Percentiles rank a stretch among this genome's conserved stretches.
phyloP scores from a whole-genome alignment of 2,888 invertebrate genomes.

The Melikaiella ostensackeni region DNA sequence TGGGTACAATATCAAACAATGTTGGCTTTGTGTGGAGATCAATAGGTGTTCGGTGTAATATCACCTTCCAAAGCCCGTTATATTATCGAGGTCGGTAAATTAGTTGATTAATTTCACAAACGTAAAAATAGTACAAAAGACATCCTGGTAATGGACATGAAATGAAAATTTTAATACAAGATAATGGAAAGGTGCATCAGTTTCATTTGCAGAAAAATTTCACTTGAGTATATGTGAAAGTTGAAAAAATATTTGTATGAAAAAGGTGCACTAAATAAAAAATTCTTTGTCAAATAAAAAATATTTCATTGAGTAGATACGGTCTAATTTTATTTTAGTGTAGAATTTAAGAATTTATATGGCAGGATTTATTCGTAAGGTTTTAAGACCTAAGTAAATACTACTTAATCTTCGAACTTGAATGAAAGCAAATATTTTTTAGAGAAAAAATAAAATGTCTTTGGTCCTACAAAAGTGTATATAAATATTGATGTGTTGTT shows the following conservation, averaged over 20 bases:
- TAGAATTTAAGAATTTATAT: neutral
- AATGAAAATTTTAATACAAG: neutral
- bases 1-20: slow-evolving; percentile 5
- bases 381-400: neutral
- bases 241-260: neutral
- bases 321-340: neutral
- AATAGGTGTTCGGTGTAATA: neutral
- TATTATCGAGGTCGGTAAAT: slow-evolving; percentile 3
- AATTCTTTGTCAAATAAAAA: neutral
- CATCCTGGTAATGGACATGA: neutral
- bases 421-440: neutral
- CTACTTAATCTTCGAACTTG: neutral
- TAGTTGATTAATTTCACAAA: neutral
- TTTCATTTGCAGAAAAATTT: neutral
- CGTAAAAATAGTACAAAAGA: neutral
- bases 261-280: neutral
- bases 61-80: neutral
- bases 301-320: neutral
- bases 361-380: neutral
- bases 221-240: too few species aligned
- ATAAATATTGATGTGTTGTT: too few species aligned
- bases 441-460: neutral
- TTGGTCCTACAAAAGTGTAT: neutral
- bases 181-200: neutral
- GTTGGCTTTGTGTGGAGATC: slow-evolving; percentile 1